Evolutionary conservation across 2,797 vertebrate species (phyloP).

Genomic region (Orestias chungarensis): DNA sequence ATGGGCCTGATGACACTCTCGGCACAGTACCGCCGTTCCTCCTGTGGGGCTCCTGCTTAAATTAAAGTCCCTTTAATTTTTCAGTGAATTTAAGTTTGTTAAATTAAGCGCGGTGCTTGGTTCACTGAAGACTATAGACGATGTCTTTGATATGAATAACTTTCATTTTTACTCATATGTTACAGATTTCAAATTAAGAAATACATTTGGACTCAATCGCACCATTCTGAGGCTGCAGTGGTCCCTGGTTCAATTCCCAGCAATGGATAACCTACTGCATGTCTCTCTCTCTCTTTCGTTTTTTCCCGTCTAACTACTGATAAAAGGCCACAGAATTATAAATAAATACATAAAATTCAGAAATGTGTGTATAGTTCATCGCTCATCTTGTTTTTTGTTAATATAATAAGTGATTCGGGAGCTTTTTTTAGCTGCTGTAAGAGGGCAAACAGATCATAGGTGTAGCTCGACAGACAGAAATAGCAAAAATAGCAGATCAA

Average conservation of each 20-base stretch:
- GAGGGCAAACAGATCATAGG: slow-evolving; percentile 9
- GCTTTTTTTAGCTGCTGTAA: slow-evolving; percentile 16
- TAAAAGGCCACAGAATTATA: too few relatives aligned
- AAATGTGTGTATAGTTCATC: too few relatives aligned
- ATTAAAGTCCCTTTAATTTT: too few relatives aligned
- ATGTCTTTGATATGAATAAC: background rate
- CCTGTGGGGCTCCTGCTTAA: slow-evolving; percentile 51
- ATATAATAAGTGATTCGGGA: background rate
- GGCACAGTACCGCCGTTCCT: slow-evolving; percentile 63
- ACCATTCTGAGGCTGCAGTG: too few relatives aligned
- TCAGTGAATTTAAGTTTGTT: too few relatives aligned
- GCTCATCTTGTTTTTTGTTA: background rate
- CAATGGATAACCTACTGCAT: too few relatives aligned
- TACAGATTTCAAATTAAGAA: background rate
- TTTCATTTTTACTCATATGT: background rate
- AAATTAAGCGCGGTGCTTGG: background rate
- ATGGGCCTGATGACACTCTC: slow-evolving; percentile 63
- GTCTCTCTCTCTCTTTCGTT: too few relatives aligned
- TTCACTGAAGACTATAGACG: background rate
- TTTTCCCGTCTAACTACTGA: too few relatives aligned
- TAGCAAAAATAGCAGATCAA: slow-evolving; percentile 24
- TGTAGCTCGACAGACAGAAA: slow-evolving; percentile 15
- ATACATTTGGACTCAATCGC: background rate
- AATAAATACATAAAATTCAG: too few relatives aligned
- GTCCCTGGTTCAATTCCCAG: too few relatives aligned